A percentile compares a stretch with the other conserved stretches of the same genome.
phyloP scores from a whole-genome alignment of 92 coral and sea anemone genomes.

The Paragorgia papillata region DNA sequence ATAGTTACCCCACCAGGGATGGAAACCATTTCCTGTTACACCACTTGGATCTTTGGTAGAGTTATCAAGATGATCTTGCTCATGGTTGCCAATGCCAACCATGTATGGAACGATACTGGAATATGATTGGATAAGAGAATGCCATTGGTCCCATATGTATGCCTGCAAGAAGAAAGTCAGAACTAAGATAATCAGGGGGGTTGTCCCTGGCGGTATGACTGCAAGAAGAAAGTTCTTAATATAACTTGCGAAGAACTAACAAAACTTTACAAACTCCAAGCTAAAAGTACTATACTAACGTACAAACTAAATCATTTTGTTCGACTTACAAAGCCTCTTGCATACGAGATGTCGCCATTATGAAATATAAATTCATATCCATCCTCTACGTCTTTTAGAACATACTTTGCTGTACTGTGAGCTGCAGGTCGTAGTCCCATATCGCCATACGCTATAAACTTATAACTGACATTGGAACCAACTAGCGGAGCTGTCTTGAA shows the following conservation, averaged over 20 bases:
- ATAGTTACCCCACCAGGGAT: conserved; percentile 84
- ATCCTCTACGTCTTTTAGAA: conserved; percentile 67
- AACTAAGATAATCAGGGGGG: too few species aligned
- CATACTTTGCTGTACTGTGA: conserved; percentile 65
- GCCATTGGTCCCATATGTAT: conserved; percentile 87
- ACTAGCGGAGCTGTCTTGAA: conserved; percentile 80
- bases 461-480: conserved; percentile 62
- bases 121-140: conserved; percentile 77
- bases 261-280: too few species aligned
- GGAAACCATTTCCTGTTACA: conserved; percentile 76
- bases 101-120: conserved; percentile 77
- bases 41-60: conserved; percentile 75
- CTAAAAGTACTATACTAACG: too few species aligned
- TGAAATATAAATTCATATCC: conserved; percentile 71
- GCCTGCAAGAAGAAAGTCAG: conserved; percentile 53
- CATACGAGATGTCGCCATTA: conserved; percentile 83
- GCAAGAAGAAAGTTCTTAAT: too few species aligned
- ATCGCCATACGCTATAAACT: conserved; percentile 85
- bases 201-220: too few species aligned
- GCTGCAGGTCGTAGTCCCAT: conserved; percentile 80
- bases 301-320: too few species aligned
- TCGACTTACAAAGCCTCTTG: conserved; percentile 71
- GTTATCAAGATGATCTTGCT: conserved; percentile 69
- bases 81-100: conserved; percentile 87
- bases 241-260: too few species aligned